These are phyloP conservation scores for Coendou prehensilis DNA, from an alignment of 2,797 vertebrate genomes.

Conservation along the genomic window DNA sequence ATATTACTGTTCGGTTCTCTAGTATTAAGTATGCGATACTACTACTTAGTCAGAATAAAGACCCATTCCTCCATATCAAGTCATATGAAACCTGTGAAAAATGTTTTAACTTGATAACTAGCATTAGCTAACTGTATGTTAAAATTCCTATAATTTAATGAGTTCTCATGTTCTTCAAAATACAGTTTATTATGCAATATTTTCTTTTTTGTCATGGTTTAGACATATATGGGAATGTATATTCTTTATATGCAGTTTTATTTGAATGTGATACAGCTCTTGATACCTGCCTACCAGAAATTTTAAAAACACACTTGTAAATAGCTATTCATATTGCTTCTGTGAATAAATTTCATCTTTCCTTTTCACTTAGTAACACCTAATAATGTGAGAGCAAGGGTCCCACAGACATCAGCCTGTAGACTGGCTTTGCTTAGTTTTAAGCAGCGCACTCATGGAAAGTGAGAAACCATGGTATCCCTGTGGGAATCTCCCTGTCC, in stretches of 20 bases:
- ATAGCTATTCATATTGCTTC: constrained; percentile 57
- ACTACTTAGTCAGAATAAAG: constrained; percentile 20
- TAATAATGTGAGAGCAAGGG: constrained; percentile 53
- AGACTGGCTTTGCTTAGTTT: constrained; percentile 57
- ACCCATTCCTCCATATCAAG: neutral
- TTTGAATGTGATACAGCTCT: constrained; percentile 36
- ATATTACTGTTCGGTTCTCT: constrained; percentile 36
- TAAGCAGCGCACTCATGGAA: constrained; percentile 57
- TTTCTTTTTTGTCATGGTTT: constrained; percentile 11
- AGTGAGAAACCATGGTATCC: constrained; percentile 32
- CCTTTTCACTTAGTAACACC: constrained; percentile 43
- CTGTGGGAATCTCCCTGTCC: constrained; percentile 19
- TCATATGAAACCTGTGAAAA: constrained; percentile 53
- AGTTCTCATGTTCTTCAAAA: constrained; percentile 42
- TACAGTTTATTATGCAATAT: constrained; percentile 9
- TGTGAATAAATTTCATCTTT: constrained; percentile 73
- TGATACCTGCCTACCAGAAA: constrained; percentile 32
- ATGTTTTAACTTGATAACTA: constrained; percentile 57
- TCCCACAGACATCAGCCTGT: constrained; percentile 33
- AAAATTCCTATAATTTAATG: constrained; percentile 8
- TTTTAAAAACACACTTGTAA: constrained; percentile 51
- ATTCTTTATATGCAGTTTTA: constrained; percentile 4
- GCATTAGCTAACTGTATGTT: neutral
- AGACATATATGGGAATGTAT: neutral
- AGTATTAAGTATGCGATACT: constrained; percentile 67